Evolutionary conservation across 2,113 vertebrate species (phyloP).

Genomic region (Festucalex cinctus): DNA sequence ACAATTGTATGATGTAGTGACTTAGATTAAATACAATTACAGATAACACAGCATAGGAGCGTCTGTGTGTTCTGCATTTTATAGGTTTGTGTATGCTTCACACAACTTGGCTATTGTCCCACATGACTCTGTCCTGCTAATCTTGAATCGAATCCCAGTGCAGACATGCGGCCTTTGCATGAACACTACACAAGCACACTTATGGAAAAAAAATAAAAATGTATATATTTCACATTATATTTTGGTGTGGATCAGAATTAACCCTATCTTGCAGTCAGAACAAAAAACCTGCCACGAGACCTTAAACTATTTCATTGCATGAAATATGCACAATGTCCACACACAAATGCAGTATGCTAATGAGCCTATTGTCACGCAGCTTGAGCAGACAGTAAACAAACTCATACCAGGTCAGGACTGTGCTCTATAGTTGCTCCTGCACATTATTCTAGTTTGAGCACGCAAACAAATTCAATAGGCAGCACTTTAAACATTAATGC

Average conservation of each 20-base stretch:
- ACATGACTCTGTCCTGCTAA: constrained; percentile 23
- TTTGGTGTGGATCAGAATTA: no score
- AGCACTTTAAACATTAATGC: not conserved
- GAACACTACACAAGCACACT: not conserved
- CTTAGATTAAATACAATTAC: not conserved
- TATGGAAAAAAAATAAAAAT: no score
- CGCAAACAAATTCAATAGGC: not conserved
- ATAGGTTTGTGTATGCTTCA: constrained; percentile 6
- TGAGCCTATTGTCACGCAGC: not conserved
- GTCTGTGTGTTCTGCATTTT: not conserved
- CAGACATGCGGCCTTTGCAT: not conserved
- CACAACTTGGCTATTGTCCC: constrained; percentile 20
- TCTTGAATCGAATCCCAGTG: constrained; percentile 27
- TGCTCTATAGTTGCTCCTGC: constrained; percentile 27
- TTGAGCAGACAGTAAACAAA: not conserved
- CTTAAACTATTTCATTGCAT: not conserved
- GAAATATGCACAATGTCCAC: not conserved
- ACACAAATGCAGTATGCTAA: not conserved
- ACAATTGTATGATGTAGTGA: not conserved
- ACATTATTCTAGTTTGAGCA: not conserved
- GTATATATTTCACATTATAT: no score
- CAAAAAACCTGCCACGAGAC: not conserved
- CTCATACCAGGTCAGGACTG: constrained; percentile 12
- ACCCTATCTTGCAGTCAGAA: not conserved
- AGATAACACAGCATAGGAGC: no score